A percentile compares a stretch with the other conserved stretches of the same genome.
phyloP scores from a whole-genome alignment of 2,113 vertebrate species.

The Onychorhynchus coronatus region DNA sequence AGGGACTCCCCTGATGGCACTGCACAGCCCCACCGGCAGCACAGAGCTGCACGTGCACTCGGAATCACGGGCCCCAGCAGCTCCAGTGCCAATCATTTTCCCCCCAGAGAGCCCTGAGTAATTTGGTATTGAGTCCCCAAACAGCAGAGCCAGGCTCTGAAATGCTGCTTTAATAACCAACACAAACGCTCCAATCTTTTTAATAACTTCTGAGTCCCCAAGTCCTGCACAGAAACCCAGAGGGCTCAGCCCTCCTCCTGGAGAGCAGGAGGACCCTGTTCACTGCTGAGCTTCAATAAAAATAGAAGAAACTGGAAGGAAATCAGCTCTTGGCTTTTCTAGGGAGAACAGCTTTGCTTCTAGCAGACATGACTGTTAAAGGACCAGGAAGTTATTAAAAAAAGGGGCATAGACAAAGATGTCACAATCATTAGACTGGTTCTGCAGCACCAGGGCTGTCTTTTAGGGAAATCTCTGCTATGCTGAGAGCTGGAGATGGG shows the following conservation, averaged over 20 bases:
- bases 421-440: not conserved
- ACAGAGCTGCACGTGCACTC: not conserved
- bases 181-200: not conserved
- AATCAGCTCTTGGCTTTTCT: not conserved
- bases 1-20: not conserved
- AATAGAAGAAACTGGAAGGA: not conserved
- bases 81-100: not conserved
- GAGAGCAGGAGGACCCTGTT: not conserved
- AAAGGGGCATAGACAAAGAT: not conserved
- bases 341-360: not conserved
- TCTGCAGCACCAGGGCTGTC: not conserved
- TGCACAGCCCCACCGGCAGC: not conserved
- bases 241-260: not conserved
- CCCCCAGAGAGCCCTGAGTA: not conserved
- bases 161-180: slow-evolving; percentile 33
- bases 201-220: slow-evolving; percentile 41
- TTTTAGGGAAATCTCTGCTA: not conserved
- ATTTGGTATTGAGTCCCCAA: not conserved
- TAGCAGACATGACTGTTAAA: not conserved
- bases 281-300: not conserved
- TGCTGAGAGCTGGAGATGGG: not conserved
- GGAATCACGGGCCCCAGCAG: not conserved
- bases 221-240: not conserved
- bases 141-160: not conserved
- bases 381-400: slow-evolving; percentile 2